Base-by-base conservation (phyloP, 53 echinoderm and acorn worm species). In the Antedon mediterranea region DNA sequence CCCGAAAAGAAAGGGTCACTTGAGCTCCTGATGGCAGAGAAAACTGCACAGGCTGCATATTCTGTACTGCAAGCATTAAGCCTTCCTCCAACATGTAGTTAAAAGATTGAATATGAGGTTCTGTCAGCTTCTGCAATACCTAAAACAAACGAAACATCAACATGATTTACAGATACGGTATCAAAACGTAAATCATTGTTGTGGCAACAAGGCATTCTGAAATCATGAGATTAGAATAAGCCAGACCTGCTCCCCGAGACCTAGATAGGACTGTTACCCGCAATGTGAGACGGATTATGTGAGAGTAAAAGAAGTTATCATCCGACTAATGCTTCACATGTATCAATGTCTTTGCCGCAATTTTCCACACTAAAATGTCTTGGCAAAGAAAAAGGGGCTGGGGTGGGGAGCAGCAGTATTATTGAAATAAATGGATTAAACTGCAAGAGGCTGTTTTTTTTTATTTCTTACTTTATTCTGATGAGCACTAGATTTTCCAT, bases 51-150 rank as follows among this genome's bases (percentile, higher is more conserved):
- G 94, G 94, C 29, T 84, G 74, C 15, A 94, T 91, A 77, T 85
- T 83, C 72, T 78, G 74, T 28, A 81, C 82, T 0, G 91, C 91
- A 43, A 91, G 78, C 7, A 79, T 71, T 28, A 94, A 77, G 3
- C 94, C 94, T 29, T 94, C 94, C 43, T 85, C 85, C 31, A 94
- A 32, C 75, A 91, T 57, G 73, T 87, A 94, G 80, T 94, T 89
- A 79, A 94, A 94, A 11, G 94, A 94, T 72, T 94, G 89, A 15
- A 94, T 87, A 80, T 94, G 94, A 26, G 94, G 94, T 43, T 85
- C 85, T 18, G 83, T 81, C 29, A 89, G 85, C 71, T 91, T 85
- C 72, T 94, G 89, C 9, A 94, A 80, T 3, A 87, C 77, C 94
- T 94, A 77, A 28, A 32, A 29, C 71, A 72, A n/a, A 78, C 6